Percentiles rank a stretch among this genome's conserved stretches.
Conservation (phyloP, 1,140 invertebrate genomes). For the Tetramorium simillimum region DNA sequence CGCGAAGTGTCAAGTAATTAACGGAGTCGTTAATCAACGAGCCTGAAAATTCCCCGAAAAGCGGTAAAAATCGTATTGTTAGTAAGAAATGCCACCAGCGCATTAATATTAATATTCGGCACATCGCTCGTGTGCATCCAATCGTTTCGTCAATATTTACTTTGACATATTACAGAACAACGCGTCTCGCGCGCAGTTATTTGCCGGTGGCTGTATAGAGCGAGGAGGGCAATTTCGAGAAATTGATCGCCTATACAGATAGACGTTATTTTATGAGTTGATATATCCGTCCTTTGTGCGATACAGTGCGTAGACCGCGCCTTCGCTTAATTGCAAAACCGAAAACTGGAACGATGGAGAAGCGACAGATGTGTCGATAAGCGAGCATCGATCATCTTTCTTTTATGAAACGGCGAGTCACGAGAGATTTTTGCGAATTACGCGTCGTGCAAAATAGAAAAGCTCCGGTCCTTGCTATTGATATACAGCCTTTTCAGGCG, state of each 20-base stretch:
- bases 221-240: constrained; percentile 13
- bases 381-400: background rate
- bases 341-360: background rate
- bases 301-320: background rate
- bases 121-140: background rate
- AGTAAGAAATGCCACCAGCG: constrained; percentile 51
- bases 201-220: background rate
- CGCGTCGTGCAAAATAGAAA: background rate
- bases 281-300: background rate
- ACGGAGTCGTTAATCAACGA: constrained; percentile 5
- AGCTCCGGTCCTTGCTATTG: background rate
- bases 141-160: constrained; percentile 70
- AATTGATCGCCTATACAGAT: constrained; percentile 21
- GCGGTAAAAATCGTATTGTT: constrained; percentile 16
- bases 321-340: background rate
- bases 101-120: constrained; percentile 68
- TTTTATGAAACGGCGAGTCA: background rate
- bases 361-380: constrained; percentile 11
- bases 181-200: constrained; percentile 11
- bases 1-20: background rate
- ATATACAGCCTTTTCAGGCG: constrained; percentile 15
- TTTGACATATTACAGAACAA: constrained; percentile 18
- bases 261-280: background rate
- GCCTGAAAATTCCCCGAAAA: background rate
- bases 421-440: constrained; percentile 19